Conservation (phyloP, 2,888 invertebrate species). For the Eupithecia tripunctaria region DNA sequence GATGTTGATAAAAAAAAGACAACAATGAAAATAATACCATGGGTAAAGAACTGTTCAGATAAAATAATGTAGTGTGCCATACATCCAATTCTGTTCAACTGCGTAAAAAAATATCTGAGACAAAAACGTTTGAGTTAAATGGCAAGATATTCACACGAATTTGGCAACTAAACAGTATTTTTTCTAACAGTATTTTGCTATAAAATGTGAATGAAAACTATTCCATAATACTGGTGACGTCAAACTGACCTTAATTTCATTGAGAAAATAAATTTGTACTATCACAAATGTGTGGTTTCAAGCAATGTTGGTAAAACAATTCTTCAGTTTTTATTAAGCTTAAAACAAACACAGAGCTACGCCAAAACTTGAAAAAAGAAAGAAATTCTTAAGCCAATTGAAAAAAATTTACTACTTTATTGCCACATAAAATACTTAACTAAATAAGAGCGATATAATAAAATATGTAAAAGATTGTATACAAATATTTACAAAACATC, state of each 20-base stretch:
- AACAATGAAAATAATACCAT: background rate
- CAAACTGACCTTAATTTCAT: conserved; percentile 56
- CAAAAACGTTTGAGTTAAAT: conserved; percentile 23
- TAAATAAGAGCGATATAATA: conserved; percentile 66
- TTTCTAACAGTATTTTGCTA: too few species aligned
- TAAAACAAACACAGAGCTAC: conserved; percentile 66
- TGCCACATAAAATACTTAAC: conserved; percentile 61
- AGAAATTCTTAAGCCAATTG: conserved; percentile 47
- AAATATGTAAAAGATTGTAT: conserved; percentile 62
- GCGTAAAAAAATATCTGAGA: background rate
- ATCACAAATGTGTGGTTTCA: conserved; percentile 61
- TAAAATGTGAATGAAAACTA: conserved; percentile 27
- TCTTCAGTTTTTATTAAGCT: conserved; percentile 44
- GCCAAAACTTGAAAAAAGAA: conserved; percentile 56
- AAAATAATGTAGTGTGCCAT: background rate
- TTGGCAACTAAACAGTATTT: conserved; percentile 49
- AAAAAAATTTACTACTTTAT: conserved; percentile 58
- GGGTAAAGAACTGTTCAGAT: background rate
- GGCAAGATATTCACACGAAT: conserved; percentile 41
- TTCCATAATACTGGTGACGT: conserved; percentile 70
- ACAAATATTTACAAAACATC: conserved; percentile 72
- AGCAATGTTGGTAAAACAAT: conserved; percentile 45
- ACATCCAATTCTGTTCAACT: conserved; percentile 25
- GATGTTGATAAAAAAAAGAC: background rate
- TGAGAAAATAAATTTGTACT: conserved; percentile 69